Evolutionary conservation across 2,888 invertebrate species (phyloP), one percentile per base, ranked within the genome.

Genomic region (Augiades crinisus): DNA sequence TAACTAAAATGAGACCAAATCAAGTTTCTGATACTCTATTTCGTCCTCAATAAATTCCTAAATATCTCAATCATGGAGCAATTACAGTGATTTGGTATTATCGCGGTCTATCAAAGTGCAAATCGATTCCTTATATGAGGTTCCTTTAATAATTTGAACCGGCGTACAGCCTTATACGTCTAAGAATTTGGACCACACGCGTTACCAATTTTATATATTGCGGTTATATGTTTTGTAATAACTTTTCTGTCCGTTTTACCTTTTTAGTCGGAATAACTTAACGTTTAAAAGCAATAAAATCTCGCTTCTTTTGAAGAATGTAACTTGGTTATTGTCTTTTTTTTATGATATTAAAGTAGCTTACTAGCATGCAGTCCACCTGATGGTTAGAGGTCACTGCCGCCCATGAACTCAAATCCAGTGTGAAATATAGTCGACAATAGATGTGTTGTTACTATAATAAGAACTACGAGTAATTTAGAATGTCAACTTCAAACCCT

Each of bases 111-210:
- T 56, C 41, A 52, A 55, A 45, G 55, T 55, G 55, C 52, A 47
- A 55, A 55, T 47, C 34, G 33, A 38, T 47, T 46, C 45, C 47
- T 45, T 49, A 49, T 57, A 53, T 45, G 41, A 56, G 45, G 54
- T 50, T 14, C 33, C 37, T 43, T 41, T 47, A 50, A 47, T 41
- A 53, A 52, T 54, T 40, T 33, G 31, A 55, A 53, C 31, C 53
- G 52, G 53, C 59, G 61, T 53, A 34, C 43, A 50, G 56, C 72
- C 69, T 56, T 74, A 65, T 70, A 67, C 50, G 69, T 63, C 45
- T 13, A 52, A 63, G 53, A 58, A 70, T 70, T 68, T 57, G 60
- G 73, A 74, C 72, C 72, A 69, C 72, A 72, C 71, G 59, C 69
- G 62, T 58, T 49, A 53, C 27, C 44, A 38, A 57, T 46, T 55